Base-by-base conservation (phyloP, 2,113 vertebrate species). In the Oncorhynchus kisutch region DNA sequence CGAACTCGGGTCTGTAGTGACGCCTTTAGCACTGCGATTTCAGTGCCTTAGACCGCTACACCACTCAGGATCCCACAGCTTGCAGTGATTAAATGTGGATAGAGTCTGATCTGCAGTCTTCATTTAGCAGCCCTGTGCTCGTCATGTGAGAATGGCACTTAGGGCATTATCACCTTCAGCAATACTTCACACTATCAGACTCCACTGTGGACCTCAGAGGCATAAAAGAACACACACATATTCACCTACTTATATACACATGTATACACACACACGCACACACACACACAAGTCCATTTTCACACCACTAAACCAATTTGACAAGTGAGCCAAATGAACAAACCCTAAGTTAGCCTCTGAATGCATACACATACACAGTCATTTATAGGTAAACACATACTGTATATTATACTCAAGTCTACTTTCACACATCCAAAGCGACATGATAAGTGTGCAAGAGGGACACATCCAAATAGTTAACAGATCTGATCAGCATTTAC, bases 91-190 rank as follows among this genome's bases (percentile, higher is more conserved):
- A 82, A 84, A 89, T 8, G 34, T 39, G 34, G 34, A 39, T 39
- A 39, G 34, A 39, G 34, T 39, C 34, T 39, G 9, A 79, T 71
- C 83, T 85, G 87, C 71, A 81, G 79, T 83, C 79, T 20, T 5
- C 84, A 77, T 78, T 81, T 86, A 84, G 81, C 83, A 79, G 75
- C 70, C 39, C 72, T 65, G 71, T 76, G 77, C 79, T 84, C 90
- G 82, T 92, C 90, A 88, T 89, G 88, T 74, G 88, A 81, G 84
- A 85, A 82, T 69, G 82, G 80, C 90, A 80, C 89, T 86, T 83
- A 88, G 87, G 90, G 92, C 89, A 93, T 93, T 93, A 92, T 93
- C 92, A 91, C 92, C 89, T 91, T 80, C 78, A 72, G 83, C 79
- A 91, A 90, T 86, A 87, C 91, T 91, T 92, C 91, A 91, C 91